Evolutionary conservation across 2,797 vertebrate genomes (phyloP), one percentile per base, ranked within the genome.

Genomic region (Melanotaenia parkinsoni): DNA sequence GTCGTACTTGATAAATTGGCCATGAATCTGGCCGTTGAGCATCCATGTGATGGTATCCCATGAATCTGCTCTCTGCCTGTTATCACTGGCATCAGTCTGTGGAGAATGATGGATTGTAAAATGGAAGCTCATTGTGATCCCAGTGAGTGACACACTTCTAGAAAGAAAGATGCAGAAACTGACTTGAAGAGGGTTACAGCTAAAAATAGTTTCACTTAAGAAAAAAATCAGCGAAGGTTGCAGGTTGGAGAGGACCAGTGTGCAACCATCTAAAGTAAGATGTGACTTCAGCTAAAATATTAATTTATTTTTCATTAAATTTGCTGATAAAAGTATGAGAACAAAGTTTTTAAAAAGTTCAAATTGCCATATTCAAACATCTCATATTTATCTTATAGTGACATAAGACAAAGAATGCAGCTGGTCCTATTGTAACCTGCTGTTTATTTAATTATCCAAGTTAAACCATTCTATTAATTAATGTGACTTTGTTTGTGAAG

Each of bases 161-260:
- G 28, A 40, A 67, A 58, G n/a, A 24, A 65, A 78, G 81, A 71
- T 61, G 24, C 30, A 64, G 75, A 67, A 2, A 70, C 66, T 79
- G 71, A 80, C 84, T 73, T 54, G 28, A 84, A 53, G 47, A 73
- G 65, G 53, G 16, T 5, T 16, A 38, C n/a, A 1, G 73, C 83
- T 88, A 83, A 81, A 88, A 87, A 84, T 85, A 86, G 43, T 37
- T 63, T 14, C 63, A 5, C 53, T 32, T n/a, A 12, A 16, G 71
- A 8, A 62, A 59, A 67, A 35, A 4, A 33, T 43, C 40, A 65
- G 53, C 57, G 65, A 33, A 63, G 54, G 45, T 74, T 11, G n/a
- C 38, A 30, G 4, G 32, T 58, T 66, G 56, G 50, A 67, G 63
- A 14, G 0, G 3, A 28, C 6, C 18, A 35, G 30, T 37, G 45